These are phyloP conservation scores for Pseudococcus viburni DNA, from an alignment of 2,888 invertebrate genomes.

Conservation along the genomic window DNA sequence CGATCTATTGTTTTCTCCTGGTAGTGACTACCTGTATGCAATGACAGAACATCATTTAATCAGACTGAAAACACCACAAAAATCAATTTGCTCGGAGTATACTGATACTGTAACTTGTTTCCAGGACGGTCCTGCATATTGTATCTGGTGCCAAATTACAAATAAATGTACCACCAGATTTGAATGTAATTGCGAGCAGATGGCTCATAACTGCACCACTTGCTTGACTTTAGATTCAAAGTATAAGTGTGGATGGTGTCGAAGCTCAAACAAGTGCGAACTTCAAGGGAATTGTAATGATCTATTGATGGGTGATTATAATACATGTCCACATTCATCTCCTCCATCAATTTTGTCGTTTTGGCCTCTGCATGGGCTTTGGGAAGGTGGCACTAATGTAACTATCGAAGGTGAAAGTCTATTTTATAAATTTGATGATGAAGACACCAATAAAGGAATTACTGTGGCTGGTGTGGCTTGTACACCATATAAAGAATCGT, in stretches of 20 bases:
- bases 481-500: conserved; percentile 85
- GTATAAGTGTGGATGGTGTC: conserved; percentile 97
- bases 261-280: conserved; percentile 91
- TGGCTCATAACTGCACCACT: conserved; percentile 98
- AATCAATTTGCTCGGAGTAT: too few relatives aligned
- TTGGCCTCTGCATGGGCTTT: conserved; percentile 90
- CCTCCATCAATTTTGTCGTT: conserved; percentile 93
- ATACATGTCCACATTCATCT: conserved; percentile 81
- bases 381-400: conserved; percentile 96
- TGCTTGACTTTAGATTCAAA: conserved; percentile 85
- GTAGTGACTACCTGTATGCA: conserved; percentile 97
- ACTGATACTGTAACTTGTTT: too few relatives aligned
- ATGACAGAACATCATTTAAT: conserved; percentile 78
- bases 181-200: conserved; percentile 93
- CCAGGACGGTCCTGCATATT: too few relatives aligned
- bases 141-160: conserved; percentile 90
- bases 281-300: conserved; percentile 86
- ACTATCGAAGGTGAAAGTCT: conserved; percentile 96
- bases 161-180: conserved; percentile 92
- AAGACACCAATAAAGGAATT: conserved; percentile 88
- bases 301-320: conserved; percentile 71
- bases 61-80: too few relatives aligned
- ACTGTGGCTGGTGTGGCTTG: conserved; percentile 94
- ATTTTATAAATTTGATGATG: conserved; percentile 91
- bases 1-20: conserved; percentile 74